phyloP scores from a whole-genome alignment of 2,888 invertebrate genomes.

The Sesamia inferens region DNA sequence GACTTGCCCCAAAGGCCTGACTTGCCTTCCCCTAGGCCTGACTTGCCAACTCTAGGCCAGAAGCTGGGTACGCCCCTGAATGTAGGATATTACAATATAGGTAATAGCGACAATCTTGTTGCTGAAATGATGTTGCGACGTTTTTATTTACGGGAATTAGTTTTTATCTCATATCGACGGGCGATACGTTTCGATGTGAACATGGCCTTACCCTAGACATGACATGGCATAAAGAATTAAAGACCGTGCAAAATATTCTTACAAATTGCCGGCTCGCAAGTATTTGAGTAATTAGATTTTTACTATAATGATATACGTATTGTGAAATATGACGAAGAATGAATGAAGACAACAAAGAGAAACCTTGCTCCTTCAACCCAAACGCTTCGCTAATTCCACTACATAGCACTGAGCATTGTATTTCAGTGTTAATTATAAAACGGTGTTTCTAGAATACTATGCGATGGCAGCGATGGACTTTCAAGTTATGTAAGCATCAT shows the following conservation, averaged over 20 bases:
- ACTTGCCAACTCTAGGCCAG: too few species aligned
- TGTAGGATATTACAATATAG: too few species aligned
- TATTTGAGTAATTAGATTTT: slow-evolving; percentile 21
- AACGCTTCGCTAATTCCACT: slow-evolving; percentile 19
- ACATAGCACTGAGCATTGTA: slow-evolving; percentile 6
- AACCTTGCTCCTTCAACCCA: slow-evolving; percentile 24
- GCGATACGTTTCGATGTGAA: background rate
- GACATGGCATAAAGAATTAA: background rate
- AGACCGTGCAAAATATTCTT: background rate
- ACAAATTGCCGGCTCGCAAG: slow-evolving; percentile 17
- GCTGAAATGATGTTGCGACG: too few species aligned
- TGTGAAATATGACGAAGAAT: slow-evolving; percentile 23
- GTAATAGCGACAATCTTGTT: too few species aligned
- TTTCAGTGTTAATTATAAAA: slow-evolving; percentile 15
- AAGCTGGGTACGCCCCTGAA: too few species aligned
- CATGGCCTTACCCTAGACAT: background rate
- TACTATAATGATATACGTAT: slow-evolving; percentile 12
- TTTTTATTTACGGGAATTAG: too few species aligned
- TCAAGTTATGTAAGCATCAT: slow-evolving; percentile 23
- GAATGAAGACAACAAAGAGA: slow-evolving; percentile 23
- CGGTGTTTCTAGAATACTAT: slow-evolving; percentile 21
- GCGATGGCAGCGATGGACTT: background rate
- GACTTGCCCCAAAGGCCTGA: too few species aligned
- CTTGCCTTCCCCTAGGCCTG: too few species aligned
- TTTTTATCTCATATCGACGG: background rate